A percentile compares a stretch with the other conserved stretches of the same genome.
Evolutionary conservation across 2,113 vertebrate genomes (phyloP).

Genomic region (Salvelinus sp.): DNA sequence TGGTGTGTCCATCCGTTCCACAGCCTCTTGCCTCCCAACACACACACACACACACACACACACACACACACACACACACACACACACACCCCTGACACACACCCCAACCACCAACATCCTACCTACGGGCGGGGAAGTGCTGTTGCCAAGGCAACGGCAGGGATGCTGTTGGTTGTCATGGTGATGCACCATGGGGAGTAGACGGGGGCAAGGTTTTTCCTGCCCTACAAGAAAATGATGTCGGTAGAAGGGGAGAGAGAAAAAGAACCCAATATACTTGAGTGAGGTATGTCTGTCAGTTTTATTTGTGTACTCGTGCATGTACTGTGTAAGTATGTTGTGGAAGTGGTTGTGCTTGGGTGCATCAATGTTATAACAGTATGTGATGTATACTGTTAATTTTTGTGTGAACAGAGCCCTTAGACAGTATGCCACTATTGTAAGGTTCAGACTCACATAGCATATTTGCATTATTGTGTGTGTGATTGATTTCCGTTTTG

Average conservation of each 20-base stretch:
- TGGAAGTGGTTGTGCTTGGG: background rate
- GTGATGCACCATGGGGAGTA: constrained; percentile 35
- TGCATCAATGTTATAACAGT: background rate
- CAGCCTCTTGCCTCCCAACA: background rate
- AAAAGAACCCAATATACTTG: constrained; percentile 4
- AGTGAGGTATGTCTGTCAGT: background rate
- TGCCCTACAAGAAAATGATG: background rate
- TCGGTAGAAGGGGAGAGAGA: constrained; percentile 15
- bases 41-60: background rate
- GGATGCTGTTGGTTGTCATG: constrained; percentile 47
- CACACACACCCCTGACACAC: background rate
- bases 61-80: background rate
- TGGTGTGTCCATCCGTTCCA: background rate
- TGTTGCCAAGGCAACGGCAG: constrained; percentile 40
- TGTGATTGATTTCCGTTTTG: no score
- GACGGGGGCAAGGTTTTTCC: constrained; percentile 1
- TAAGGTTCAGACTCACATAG: background rate
- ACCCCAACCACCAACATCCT: background rate
- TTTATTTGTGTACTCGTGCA: background rate
- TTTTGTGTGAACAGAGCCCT: background rate
- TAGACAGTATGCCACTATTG: no score
- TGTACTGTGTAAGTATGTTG: background rate
- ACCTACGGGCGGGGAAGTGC: background rate
- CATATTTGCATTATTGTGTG: background rate
- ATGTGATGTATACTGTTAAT: constrained; percentile 1